Percentiles rank a stretch among this genome's conserved stretches.
These are phyloP conservation scores for Lasiurus cinereus DNA, from an alignment of 2,113 vertebrate genomes.

Conservation along the genomic window DNA sequence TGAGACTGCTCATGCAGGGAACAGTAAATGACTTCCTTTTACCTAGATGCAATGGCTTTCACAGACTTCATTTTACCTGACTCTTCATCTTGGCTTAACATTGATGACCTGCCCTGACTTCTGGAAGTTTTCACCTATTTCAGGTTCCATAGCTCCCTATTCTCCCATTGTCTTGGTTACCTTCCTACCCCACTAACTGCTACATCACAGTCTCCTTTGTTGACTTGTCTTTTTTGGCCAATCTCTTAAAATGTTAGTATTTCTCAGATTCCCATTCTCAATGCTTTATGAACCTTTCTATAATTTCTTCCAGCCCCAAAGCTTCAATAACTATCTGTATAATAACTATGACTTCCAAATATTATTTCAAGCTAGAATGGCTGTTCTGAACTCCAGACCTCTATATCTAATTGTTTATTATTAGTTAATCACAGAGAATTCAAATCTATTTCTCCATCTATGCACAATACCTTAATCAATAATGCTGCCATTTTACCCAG, in stretches of 20 bases:
- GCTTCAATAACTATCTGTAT: not conserved
- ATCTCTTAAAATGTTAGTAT: not conserved
- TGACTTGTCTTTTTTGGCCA: not conserved
- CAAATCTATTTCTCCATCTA: not conserved
- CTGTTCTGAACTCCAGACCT: not conserved
- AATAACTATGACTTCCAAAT: not conserved
- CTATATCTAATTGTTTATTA: not conserved
- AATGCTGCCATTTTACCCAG: not conserved
- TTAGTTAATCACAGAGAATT: not conserved
- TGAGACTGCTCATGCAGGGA: not conserved
- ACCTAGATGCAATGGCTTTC: too few species aligned
- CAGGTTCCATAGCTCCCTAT: not conserved
- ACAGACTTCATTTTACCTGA: not conserved
- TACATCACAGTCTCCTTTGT: not conserved
- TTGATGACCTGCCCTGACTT: not conserved
- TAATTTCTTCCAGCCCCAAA: not conserved
- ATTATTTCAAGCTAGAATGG: not conserved
- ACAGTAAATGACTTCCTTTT: not conserved
- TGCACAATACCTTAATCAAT: not conserved
- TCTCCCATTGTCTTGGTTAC: not conserved
- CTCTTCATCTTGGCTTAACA: not conserved
- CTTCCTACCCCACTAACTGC: not conserved
- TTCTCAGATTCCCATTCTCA: not conserved
- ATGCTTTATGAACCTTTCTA: not conserved
- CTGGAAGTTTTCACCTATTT: not conserved